Percentiles rank a stretch among this genome's conserved stretches.
phyloP scores from a whole-genome alignment of 2,797 vertebrate genomes.

The Fringilla coelebs region DNA sequence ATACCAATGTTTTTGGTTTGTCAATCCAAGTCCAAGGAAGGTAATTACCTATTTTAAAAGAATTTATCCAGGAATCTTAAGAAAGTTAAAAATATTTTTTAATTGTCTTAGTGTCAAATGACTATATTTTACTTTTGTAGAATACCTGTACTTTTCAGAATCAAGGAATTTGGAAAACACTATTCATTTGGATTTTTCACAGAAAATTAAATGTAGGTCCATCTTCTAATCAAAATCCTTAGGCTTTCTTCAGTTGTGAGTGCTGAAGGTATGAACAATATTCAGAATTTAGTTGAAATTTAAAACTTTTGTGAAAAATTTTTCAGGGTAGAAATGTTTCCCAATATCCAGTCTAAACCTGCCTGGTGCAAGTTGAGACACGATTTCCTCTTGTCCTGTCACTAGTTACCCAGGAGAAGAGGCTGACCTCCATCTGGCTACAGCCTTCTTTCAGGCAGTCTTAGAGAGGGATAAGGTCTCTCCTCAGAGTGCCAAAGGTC shows the following conservation, averaged over 20 bases:
- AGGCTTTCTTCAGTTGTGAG: background rate
- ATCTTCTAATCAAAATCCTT: background rate
- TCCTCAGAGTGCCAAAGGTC: background rate
- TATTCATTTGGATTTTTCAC: background rate
- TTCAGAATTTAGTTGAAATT: background rate
- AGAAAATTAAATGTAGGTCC: background rate
- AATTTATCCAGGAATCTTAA: background rate
- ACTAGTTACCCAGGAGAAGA: background rate
- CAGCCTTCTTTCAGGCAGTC: background rate
- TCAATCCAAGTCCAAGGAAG: background rate
- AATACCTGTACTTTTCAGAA: background rate
- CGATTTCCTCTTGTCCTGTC: background rate
- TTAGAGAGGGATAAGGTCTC: background rate
- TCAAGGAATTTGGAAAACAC: background rate
- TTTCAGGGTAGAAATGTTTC: background rate
- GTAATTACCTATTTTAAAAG: background rate
- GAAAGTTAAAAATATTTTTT: background rate
- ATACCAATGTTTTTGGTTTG: background rate
- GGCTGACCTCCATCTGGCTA: background rate
- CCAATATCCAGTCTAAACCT: background rate
- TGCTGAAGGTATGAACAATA: background rate
- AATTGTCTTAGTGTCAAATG: background rate
- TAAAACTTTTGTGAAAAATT: background rate
- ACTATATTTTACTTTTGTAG: background rate
- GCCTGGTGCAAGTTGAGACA: background rate